Conservation (phyloP, 2,113 vertebrate genomes). For the Lepus americanus region DNA sequence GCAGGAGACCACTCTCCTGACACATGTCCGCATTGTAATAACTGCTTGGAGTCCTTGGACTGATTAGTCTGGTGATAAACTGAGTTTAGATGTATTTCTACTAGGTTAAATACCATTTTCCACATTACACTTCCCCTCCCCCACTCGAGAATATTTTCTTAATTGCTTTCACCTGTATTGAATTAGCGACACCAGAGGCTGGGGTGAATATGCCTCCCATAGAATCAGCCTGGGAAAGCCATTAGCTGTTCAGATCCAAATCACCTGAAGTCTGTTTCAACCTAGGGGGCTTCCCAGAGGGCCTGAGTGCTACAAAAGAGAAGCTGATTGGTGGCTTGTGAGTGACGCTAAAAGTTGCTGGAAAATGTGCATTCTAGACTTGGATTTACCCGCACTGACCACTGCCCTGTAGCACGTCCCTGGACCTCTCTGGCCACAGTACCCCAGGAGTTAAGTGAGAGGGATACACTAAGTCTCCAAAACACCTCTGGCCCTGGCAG, state of each 20-base stretch:
- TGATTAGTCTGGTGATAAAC: background rate
- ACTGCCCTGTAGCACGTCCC: no score
- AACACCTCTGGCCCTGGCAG: background rate
- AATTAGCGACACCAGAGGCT: background rate
- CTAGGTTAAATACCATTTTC: background rate
- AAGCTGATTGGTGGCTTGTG: background rate
- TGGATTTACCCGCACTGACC: background rate
- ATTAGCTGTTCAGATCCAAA: background rate
- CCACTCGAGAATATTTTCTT: background rate
- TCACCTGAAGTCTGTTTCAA: background rate
- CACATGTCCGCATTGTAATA: background rate
- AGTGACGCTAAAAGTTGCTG: background rate
- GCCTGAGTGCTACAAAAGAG: background rate
- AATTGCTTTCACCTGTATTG: background rate
- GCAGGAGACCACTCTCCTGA: background rate
- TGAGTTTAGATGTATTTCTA: background rate
- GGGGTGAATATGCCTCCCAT: background rate
- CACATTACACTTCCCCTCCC: background rate
- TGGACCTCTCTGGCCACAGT: background rate
- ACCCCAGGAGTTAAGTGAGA: background rate
- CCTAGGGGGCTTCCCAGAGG: background rate
- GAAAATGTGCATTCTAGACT: background rate
- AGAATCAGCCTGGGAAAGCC: background rate
- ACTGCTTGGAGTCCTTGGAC: background rate
- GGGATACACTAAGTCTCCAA: background rate